Evolutionary conservation across 2,797 vertebrate species (phyloP), one percentile per base, ranked within the genome.

Genomic region (Pangasius larnaudii): DNA sequence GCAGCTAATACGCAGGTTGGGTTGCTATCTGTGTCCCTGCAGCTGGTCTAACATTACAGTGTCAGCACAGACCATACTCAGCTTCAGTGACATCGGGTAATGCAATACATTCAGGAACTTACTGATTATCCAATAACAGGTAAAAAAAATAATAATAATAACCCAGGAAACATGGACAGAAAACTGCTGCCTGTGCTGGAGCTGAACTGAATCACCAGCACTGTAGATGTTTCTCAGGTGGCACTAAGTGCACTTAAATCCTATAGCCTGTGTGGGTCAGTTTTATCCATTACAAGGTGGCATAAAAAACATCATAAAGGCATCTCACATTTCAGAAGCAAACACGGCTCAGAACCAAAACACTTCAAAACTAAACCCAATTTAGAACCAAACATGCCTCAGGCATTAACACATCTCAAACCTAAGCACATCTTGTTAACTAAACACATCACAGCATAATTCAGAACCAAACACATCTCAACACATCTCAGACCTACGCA

Each of bases 21-120:
- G 67, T 85, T 90, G 86, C 77, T 90, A 90, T 93, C 82, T 30
- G 72, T 88, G 87, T 74, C 84, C 67, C 82, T 86, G 71, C 90
- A 92, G 87, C 92, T 74, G 86, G 84, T 85, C 33, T 59, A 71
- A 56, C 59, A 85, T 72, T 67, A 53, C 85, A 46, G 7, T 14
- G 67, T 53, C 84, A 51, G 49, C 56, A 42, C 30, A 82, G 22
- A 33, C 72, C 56, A 14, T 51, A 59, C 79, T 85, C 77, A 30
- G 8, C 79, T 74, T 58, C 42, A 53, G 53, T 63, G 10, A 61
- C 69, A 81, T 83, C n/a, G 10, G 42, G 69, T 58, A 85, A 51
- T 24, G 67, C 51, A 56, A 75, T 56, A 67, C 51, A 27, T 59
- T 53, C 30, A 3, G 13, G 72, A 67, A 84, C 33, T 36, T 53